Percentiles rank a stretch among this genome's conserved stretches.
Conservation (phyloP, 2,888 invertebrate genomes). For the Crossocerus cetratus region DNA sequence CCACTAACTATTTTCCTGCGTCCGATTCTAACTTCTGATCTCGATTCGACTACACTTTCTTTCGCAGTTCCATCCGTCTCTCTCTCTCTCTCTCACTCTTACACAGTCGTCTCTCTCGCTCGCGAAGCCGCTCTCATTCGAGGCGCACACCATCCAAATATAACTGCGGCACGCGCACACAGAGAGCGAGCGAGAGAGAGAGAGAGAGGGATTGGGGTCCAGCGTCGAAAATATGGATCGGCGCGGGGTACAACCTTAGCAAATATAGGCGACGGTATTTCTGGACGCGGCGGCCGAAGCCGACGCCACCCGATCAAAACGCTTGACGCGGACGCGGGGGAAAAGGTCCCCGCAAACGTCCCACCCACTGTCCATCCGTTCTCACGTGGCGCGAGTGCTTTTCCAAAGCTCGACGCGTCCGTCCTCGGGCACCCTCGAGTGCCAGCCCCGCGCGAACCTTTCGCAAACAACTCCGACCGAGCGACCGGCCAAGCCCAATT, state of each 20-base stretch:
- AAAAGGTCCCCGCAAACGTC: no score
- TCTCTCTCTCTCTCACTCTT: conserved; percentile 30
- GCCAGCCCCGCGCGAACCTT: no score
- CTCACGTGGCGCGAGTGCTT: conserved; percentile 15
- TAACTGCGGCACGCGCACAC: conserved; percentile 56
- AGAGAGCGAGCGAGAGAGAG: no score
- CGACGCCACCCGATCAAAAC: conserved; percentile 28
- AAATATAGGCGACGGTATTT: conserved; percentile 75
- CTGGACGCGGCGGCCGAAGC: conserved; percentile 59
- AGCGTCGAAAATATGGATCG: conserved; percentile 71
- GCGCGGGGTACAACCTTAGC: conserved; percentile 61
- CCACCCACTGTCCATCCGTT: conserved; percentile 22
- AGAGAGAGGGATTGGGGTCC: conserved; percentile 52
- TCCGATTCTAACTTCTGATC: conserved; percentile 60
- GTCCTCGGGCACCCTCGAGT: no score
- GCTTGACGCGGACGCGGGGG: conserved; percentile 12
- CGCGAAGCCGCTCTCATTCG: conserved; percentile 31
- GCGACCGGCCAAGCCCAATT: no score
- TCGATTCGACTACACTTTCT: conserved; percentile 53
- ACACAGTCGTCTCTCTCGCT: conserved; percentile 27
- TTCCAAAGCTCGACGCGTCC: no score
- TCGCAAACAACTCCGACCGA: no score
- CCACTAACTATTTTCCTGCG: conserved; percentile 69
- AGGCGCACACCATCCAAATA: conserved; percentile 66
- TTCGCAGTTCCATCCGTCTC: conserved; percentile 27